phyloP scores from a whole-genome alignment of 1,140 invertebrate species.

The Ruditapes philippinarum region DNA sequence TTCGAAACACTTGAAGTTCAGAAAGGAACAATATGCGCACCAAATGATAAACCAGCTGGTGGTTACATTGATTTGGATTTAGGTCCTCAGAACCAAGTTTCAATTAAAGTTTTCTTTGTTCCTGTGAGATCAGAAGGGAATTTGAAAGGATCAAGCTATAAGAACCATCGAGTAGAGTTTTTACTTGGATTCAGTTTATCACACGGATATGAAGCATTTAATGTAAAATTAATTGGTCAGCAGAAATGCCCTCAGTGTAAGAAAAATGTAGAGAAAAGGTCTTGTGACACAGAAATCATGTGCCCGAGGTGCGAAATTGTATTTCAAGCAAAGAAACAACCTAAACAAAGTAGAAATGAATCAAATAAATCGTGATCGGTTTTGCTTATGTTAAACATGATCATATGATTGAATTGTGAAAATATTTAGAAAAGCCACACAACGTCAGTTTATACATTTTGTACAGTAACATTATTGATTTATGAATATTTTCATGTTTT shows the following conservation, averaged over 20 bases:
- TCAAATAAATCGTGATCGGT: no score
- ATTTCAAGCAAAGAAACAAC: no score
- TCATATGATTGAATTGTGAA: no score
- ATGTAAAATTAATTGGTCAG: background rate
- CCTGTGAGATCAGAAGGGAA: slow-evolving; percentile 42
- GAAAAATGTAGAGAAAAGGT: background rate
- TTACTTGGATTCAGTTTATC: slow-evolving; percentile 28
- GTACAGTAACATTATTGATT: no score
- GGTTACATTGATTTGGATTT: slow-evolving; percentile 56
- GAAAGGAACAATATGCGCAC: slow-evolving; percentile 35
- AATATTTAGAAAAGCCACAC: no score
- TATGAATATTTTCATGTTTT: no score
- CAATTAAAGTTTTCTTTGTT: slow-evolving; percentile 70
- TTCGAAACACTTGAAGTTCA: slow-evolving; percentile 7
- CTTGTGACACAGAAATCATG: background rate
- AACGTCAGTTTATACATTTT: no score
- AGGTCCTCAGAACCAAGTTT: background rate
- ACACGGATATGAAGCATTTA: slow-evolving; percentile 57
- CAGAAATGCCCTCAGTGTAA: background rate
- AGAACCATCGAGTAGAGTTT: slow-evolving; percentile 26
- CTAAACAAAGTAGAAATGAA: no score
- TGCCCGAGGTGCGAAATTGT: background rate
- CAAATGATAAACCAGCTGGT: slow-evolving; percentile 31
- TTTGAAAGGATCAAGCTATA: slow-evolving; percentile 9
- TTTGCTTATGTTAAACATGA: no score